A percentile compares a stretch with the other conserved stretches of the same genome.
Evolutionary conservation across 2,888 invertebrate species (phyloP).

Genomic region (Oegoconia quadripuncta): DNA sequence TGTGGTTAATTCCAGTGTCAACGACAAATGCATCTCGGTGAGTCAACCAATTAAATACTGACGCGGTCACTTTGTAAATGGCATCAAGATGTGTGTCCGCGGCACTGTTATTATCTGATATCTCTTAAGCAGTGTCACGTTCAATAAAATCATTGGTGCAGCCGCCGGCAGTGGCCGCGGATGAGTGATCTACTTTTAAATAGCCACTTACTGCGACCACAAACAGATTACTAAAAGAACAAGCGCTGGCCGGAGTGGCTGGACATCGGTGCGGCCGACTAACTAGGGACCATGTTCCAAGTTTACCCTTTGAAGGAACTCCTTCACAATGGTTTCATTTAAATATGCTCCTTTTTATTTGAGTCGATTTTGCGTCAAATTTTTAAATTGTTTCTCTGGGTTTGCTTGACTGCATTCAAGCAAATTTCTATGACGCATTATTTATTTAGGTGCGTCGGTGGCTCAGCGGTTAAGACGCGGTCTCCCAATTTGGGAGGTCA

Average conservation of each 20-base stretch:
- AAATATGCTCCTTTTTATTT: background rate
- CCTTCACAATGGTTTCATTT: constrained; percentile 19
- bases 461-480: no score
- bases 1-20: constrained; percentile 23
- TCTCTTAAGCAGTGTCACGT: constrained; percentile 65
- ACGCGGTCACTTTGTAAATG: constrained; percentile 50
- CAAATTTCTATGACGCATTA: background rate
- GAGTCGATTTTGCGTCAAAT: background rate
- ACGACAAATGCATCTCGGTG: constrained; percentile 24
- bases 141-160: constrained; percentile 54
- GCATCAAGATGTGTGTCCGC: constrained; percentile 55
- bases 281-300: constrained; percentile 34
- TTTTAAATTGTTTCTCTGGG: background rate
- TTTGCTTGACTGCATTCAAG: no score
- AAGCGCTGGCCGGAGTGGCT: constrained; percentile 27
- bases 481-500: no score
- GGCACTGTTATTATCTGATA: constrained; percentile 57
- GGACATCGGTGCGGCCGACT: constrained; percentile 29
- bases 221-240: constrained; percentile 58
- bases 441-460: no score
- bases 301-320: constrained; percentile 24
- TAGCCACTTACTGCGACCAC: constrained; percentile 54
- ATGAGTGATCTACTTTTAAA: constrained; percentile 61
- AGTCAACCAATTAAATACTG: constrained; percentile 54
- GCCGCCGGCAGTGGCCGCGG: constrained; percentile 31